Percentiles rank a stretch among this genome's conserved stretches.
phyloP scores from a whole-genome alignment of 2,113 vertebrate genomes.

The Tachuris rubrigastra region DNA sequence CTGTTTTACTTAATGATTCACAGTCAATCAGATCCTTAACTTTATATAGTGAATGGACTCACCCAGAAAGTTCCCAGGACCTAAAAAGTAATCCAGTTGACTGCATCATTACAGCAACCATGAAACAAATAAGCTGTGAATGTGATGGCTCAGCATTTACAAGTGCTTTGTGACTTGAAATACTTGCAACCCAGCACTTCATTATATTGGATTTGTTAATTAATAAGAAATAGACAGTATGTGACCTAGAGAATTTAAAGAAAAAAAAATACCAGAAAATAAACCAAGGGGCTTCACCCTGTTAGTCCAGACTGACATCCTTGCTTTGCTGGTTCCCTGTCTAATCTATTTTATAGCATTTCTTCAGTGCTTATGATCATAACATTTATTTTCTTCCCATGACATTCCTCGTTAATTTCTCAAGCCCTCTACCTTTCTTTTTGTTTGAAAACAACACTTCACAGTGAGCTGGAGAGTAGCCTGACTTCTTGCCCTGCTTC shows the following conservation, averaged over 20 bases:
- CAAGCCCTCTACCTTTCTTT: background rate
- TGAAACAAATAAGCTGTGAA: background rate
- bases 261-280: background rate
- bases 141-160: conserved; percentile 1
- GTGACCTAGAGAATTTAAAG: background rate
- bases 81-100: background rate
- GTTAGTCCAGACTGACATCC: background rate
- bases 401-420: background rate
- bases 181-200: background rate
- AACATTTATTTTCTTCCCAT: conserved; percentile 1
- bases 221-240: background rate
- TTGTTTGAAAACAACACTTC: background rate
- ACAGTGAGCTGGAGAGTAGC: background rate
- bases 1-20: background rate
- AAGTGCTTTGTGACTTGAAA: background rate
- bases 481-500: background rate
- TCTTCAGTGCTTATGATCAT: background rate
- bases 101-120: background rate
- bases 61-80: background rate
- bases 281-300: background rate
- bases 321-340: background rate
- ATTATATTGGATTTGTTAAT: background rate
- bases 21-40: background rate
- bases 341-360: background rate
- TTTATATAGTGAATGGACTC: background rate